Conservation (phyloP, 2,113 vertebrate species). For the Enhydra lutris region DNA sequence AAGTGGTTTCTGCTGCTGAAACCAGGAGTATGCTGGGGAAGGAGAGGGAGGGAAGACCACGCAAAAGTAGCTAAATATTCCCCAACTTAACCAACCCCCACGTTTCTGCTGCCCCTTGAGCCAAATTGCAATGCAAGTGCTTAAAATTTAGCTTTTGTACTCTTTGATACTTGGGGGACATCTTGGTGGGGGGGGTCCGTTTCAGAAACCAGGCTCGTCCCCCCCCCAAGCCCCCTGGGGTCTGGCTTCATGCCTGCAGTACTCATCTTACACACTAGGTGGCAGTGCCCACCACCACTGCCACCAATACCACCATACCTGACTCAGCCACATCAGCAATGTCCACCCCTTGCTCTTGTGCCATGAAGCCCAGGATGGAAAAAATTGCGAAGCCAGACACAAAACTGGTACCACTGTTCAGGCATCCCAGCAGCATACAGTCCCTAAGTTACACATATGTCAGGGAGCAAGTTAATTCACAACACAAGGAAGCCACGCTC, state of each 20-base stretch:
- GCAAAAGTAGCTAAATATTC: background rate
- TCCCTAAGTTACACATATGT: slow-evolving; percentile 99
- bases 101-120: background rate
- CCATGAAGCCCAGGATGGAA: slow-evolving; percentile 99
- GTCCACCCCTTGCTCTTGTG: slow-evolving; percentile 99
- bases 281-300: slow-evolving; percentile 98
- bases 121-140: background rate
- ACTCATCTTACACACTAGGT: slow-evolving; percentile 87
- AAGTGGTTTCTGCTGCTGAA: background rate
- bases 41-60: background rate
- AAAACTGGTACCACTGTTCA: slow-evolving; percentile 99
- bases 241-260: slow-evolving; percentile 85
- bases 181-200: slow-evolving; percentile 45
- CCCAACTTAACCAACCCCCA: background rate
- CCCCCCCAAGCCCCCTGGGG: slow-evolving; percentile 62
- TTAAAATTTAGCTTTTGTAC: background rate
- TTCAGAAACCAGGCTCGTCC: slow-evolving; percentile 56
- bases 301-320: slow-evolving; percentile 96
- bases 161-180: slow-evolving; percentile 16
- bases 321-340: slow-evolving; percentile 99
- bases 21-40: background rate
- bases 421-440: slow-evolving; percentile 99
- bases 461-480: slow-evolving; percentile 99
- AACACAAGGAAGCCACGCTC: slow-evolving; percentile 87
- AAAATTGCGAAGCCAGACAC: slow-evolving; percentile 99